These are phyloP conservation scores for Monochamus alternatus DNA, from an alignment of 2,888 invertebrate species.

Conservation along the genomic window DNA sequence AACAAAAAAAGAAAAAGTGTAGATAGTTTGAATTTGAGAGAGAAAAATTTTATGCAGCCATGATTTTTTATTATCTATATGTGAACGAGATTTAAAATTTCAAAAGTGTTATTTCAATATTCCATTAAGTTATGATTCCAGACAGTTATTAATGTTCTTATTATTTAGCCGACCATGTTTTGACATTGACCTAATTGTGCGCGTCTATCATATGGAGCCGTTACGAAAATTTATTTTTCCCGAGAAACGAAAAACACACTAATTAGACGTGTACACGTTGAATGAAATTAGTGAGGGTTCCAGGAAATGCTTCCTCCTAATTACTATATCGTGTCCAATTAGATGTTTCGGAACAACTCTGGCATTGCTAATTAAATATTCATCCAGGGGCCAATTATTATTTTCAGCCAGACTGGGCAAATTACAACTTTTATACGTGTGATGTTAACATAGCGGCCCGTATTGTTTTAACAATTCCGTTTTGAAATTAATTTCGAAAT, in stretches of 20 bases:
- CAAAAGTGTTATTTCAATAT: too few relatives aligned
- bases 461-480: conserved; percentile 16
- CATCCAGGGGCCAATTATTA: conserved; percentile 50
- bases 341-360: conserved; percentile 41
- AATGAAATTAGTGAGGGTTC: background rate
- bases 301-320: conserved; percentile 23
- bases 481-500: conserved; percentile 21
- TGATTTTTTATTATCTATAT: too few relatives aligned
- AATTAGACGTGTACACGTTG: conserved; percentile 16
- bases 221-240: background rate
- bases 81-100: too few relatives aligned
- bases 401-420: conserved; percentile 46
- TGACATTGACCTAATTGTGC: background rate
- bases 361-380: conserved; percentile 47
- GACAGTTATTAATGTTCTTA: too few relatives aligned
- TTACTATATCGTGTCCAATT: conserved; percentile 52
- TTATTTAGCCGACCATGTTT: background rate
- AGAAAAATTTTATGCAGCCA: too few relatives aligned
- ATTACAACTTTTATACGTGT: conserved; percentile 40
- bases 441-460: conserved; percentile 2
- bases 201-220: background rate
- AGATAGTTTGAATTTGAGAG: too few relatives aligned
- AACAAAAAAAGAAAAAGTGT: too few relatives aligned
- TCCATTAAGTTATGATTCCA: too few relatives aligned
- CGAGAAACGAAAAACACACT: conserved; percentile 1